Evolutionary conservation across 2,888 invertebrate species (phyloP).

Genomic region (Linnaemya vulpina): DNA sequence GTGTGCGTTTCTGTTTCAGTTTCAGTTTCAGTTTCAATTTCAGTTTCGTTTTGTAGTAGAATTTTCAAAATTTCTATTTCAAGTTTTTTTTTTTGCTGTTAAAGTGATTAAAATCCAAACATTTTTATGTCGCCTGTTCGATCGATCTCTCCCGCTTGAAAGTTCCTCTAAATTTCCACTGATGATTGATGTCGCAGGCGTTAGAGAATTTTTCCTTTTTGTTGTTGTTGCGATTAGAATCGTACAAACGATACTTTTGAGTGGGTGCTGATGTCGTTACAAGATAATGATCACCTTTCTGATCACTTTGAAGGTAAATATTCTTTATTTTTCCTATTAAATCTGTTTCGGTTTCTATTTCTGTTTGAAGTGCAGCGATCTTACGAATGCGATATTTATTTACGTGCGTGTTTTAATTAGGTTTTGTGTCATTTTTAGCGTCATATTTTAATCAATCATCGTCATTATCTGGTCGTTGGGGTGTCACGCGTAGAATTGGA

Average conservation of each 20-base stretch:
- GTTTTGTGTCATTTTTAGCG: constrained; percentile 50
- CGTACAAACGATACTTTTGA: constrained; percentile 55
- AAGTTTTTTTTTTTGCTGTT: constrained; percentile 37
- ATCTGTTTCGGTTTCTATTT: constrained; percentile 15
- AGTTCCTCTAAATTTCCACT: constrained; percentile 16
- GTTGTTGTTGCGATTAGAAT: constrained; percentile 50
- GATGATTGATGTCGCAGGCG: constrained; percentile 64
- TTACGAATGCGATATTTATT: constrained; percentile 45
- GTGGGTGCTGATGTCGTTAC: constrained; percentile 38
- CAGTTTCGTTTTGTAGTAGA: background rate
- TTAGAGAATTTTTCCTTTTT: constrained; percentile 34
- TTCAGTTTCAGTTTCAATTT: no score
- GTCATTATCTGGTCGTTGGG: background rate
- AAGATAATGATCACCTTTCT: constrained; percentile 58
- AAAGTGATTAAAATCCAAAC: constrained; percentile 66
- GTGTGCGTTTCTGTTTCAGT: background rate
- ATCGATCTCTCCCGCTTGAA: no score
- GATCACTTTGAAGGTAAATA: constrained; percentile 39
- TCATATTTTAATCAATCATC: constrained; percentile 57
- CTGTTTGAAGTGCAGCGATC: background rate
- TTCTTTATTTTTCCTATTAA: constrained; percentile 1
- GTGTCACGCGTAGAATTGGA: no score
- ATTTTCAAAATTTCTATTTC: constrained; percentile 44
- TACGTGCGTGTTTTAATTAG: constrained; percentile 43
- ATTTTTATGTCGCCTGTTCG: constrained; percentile 49